Conservation (phyloP, 2,113 vertebrate genomes). For the Scomber japonicus region DNA sequence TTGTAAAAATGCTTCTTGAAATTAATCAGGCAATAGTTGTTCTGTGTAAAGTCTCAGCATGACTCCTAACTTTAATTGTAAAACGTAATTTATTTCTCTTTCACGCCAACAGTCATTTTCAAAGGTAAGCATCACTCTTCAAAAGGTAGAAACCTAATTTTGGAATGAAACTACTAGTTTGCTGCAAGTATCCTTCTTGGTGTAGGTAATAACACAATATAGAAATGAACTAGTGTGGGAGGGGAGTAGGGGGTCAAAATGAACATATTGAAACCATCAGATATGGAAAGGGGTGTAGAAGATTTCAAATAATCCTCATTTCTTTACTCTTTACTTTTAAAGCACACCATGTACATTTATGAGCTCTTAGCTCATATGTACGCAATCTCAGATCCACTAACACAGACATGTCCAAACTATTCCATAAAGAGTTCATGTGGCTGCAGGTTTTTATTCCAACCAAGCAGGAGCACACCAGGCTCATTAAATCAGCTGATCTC, state of each 20-base stretch:
- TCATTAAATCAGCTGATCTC: too few species aligned
- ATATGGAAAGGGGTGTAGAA: not conserved
- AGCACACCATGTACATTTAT: too few species aligned
- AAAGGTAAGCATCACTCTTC: conserved; percentile 73
- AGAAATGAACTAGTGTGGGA: not conserved
- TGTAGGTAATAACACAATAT: not conserved
- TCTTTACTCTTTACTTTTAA: too few species aligned
- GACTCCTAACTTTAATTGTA: conserved; percentile 50
- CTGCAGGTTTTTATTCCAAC: too few species aligned
- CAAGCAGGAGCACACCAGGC: too few species aligned
- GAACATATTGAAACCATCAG: not conserved
- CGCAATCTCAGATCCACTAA: too few species aligned
- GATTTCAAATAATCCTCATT: not conserved
- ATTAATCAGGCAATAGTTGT: conserved; percentile 21
- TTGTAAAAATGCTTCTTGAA: not conserved
- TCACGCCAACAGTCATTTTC: conserved; percentile 77
- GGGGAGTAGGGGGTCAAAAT: not conserved
- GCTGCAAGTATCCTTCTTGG: not conserved
- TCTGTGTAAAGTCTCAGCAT: conserved; percentile 33
- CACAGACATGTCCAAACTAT: too few species aligned
- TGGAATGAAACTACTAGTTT: not conserved
- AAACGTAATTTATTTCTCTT: conserved; percentile 75
- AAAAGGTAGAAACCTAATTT: conserved; percentile 37
- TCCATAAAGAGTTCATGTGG: too few species aligned
- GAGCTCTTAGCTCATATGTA: too few species aligned